These are phyloP conservation scores for Natator depressus DNA, from an alignment of 2,113 vertebrate genomes.

Conservation along the genomic window DNA sequence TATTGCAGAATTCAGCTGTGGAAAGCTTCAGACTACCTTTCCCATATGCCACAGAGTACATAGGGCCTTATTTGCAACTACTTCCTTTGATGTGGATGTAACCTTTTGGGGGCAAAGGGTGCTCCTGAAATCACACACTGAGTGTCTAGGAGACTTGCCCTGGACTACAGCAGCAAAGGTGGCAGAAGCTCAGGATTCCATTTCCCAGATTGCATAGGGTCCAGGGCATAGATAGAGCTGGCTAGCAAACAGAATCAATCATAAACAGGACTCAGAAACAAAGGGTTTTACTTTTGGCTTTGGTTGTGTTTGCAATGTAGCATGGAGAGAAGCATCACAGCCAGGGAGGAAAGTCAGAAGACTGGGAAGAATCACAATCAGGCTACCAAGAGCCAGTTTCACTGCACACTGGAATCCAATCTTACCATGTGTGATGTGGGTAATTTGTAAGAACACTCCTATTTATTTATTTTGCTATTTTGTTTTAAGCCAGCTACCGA, in stretches of 20 bases:
- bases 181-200: background rate
- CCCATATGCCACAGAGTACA: accelerated
- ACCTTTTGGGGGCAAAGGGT: no score
- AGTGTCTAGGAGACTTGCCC: background rate
- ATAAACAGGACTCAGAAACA: background rate
- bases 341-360: background rate
- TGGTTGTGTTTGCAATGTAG: background rate
- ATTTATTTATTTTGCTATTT: background rate
- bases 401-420: background rate
- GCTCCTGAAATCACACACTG: background rate
- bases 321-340: background rate
- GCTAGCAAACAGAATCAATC: background rate
- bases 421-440: background rate
- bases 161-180: background rate
- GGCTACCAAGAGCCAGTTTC: background rate
- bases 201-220: background rate
- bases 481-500: background rate
- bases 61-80: accelerated
- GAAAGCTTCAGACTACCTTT: background rate
- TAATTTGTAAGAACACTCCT: background rate
- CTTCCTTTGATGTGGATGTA: background rate
- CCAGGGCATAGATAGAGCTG: background rate
- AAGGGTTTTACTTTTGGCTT: background rate
- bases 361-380: background rate
- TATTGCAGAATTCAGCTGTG: background rate